Percentiles rank a stretch among this genome's conserved stretches.
These are phyloP conservation scores for Phainopepla nitens DNA, from an alignment of 2,113 vertebrate genomes.

Conservation along the genomic window DNA sequence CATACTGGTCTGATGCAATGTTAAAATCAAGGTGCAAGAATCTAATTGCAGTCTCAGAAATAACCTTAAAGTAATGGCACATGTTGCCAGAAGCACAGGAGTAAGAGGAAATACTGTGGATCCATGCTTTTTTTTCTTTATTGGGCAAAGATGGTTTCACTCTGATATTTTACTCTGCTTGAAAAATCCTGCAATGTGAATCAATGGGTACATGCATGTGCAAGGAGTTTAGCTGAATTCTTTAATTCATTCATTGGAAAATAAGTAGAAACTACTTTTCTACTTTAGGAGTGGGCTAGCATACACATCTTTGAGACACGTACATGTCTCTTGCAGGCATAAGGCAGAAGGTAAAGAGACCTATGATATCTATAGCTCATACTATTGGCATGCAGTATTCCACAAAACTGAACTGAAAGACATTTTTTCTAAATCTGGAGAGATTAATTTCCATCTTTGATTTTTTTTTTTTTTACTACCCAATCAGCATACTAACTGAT, in stretches of 20 bases:
- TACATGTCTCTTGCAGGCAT: background rate
- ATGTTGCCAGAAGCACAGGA: background rate
- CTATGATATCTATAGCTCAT: background rate
- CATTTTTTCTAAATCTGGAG: slow-evolving; percentile 19
- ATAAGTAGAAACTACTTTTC: background rate
- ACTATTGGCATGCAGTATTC: background rate
- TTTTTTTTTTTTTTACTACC: background rate
- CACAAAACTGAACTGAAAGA: background rate
- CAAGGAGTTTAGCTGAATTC: background rate
- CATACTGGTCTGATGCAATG: background rate
- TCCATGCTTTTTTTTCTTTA: background rate
- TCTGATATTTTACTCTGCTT: background rate
- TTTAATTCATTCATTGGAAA: background rate
- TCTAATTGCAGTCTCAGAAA: background rate
- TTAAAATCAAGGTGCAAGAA: background rate
- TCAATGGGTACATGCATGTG: background rate
- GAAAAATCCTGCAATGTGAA: background rate
- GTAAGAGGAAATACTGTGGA: background rate
- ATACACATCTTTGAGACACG: background rate
- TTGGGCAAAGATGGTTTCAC: background rate
- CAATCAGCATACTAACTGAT: slow-evolving; percentile 29
- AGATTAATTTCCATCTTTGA: slow-evolving; percentile 11
- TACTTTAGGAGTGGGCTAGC: background rate
- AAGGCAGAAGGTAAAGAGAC: background rate
- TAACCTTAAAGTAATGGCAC: background rate